Conservation (phyloP, 2,888 invertebrate genomes). For the Criorhina ranunculi region DNA sequence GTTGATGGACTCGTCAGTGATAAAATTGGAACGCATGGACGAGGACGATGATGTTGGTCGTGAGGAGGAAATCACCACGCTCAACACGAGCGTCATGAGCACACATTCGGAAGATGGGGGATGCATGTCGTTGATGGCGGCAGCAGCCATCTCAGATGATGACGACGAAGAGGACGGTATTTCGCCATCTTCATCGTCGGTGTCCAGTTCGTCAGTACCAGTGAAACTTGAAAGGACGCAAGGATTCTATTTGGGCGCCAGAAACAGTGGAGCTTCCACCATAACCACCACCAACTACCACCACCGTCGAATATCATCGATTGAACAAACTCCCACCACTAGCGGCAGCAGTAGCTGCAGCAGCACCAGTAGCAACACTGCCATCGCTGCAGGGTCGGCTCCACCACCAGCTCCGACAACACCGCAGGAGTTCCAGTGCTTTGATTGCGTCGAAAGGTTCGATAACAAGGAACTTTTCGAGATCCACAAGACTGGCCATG, state of each 20-base stretch:
- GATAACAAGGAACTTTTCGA: conserved; percentile 83
- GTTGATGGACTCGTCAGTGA: conserved; percentile 63
- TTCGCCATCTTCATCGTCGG: conserved; percentile 63
- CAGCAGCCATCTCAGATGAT: conserved; percentile 75
- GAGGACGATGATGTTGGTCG: conserved; percentile 68
- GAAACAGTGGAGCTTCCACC: conserved; percentile 46
- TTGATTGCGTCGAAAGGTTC: conserved; percentile 83
- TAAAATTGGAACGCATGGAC: conserved; percentile 69
- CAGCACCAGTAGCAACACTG: conserved; percentile 65
- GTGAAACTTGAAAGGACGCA: conserved; percentile 31
- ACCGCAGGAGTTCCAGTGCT: conserved; percentile 81
- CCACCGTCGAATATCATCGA: conserved; percentile 75
- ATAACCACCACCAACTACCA: conserved; percentile 44
- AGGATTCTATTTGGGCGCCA: conserved; percentile 38
- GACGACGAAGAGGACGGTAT: conserved; percentile 73
- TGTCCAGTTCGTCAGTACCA: conserved; percentile 59
- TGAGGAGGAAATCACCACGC: conserved; percentile 68
- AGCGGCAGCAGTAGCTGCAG: conserved; percentile 62
- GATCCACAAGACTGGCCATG: conserved; percentile 84
- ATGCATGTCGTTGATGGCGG: conserved; percentile 48
- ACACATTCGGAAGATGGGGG: conserved; percentile 78
- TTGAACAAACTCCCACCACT: conserved; percentile 71
- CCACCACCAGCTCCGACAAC: conserved; percentile 78
- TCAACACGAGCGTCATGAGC: conserved; percentile 25
- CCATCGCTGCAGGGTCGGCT: conserved; percentile 54